phyloP scores from a whole-genome alignment of 2,113 vertebrate genomes.

The Felis catus region F.catus_Fca126_mat1.0 CM031415.1:97533001-97533500 shows the following conservation, averaged over 20 bases:
- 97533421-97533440: background rate
- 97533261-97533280: background rate
- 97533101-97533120: background rate
- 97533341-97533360: background rate
- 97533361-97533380: background rate
- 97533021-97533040: background rate
- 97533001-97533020: background rate
- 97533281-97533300: background rate
- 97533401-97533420: background rate
- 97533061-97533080: background rate
- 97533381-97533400: background rate
- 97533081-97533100: background rate
- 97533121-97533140: background rate
- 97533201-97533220: background rate
- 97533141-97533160: background rate
- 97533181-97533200: background rate
- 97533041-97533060: background rate
- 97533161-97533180: background rate
- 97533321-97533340: background rate
- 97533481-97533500: background rate
- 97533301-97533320: background rate
- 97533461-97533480: background rate
- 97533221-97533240: background rate
- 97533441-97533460: background rate
- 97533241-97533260: background rate